A percentile compares a stretch with the other conserved stretches of the same genome.
Conservation (phyloP, 2,113 vertebrate species). For the Macrotus californicus region DNA sequence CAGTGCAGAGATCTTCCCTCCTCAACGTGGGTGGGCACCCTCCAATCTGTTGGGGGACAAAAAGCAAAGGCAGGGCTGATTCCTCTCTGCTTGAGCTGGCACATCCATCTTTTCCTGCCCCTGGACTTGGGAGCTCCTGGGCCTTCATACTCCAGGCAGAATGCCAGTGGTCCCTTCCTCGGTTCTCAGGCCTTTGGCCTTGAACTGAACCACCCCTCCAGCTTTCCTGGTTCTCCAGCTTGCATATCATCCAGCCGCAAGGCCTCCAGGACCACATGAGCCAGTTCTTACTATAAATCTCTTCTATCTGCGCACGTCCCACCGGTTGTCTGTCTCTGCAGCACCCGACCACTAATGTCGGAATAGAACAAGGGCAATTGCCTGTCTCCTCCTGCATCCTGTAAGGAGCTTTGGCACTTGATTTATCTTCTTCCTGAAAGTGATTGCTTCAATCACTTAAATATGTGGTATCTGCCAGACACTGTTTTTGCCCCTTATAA, state of each 20-base stretch:
- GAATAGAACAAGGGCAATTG: accelerated
- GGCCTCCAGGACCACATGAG: background rate
- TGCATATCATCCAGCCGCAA: too few relatives aligned
- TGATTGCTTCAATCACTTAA: background rate
- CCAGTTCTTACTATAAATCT: accelerated
- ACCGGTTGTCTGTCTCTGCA: background rate
- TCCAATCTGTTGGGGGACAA: background rate
- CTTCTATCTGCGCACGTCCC: accelerated
- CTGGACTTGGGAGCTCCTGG: background rate
- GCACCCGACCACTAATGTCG: background rate
- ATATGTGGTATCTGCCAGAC: too few relatives aligned
- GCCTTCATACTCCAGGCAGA: background rate
- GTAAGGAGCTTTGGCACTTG: accelerated
- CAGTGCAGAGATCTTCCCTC: background rate
- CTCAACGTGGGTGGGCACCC: too few relatives aligned
- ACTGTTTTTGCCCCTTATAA: background rate
- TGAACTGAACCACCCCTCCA: background rate
- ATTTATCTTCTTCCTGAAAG: background rate
- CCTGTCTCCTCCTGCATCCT: background rate
- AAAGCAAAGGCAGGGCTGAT: background rate
- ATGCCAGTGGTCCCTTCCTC: background rate
- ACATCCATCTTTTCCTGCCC: too few relatives aligned
- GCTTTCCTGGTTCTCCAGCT: background rate
- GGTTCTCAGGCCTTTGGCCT: background rate
- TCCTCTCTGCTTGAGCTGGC: background rate